Evolutionary conservation across 2,113 vertebrate genomes (phyloP).

Genomic region (Cheirogaleus medius): DNA sequence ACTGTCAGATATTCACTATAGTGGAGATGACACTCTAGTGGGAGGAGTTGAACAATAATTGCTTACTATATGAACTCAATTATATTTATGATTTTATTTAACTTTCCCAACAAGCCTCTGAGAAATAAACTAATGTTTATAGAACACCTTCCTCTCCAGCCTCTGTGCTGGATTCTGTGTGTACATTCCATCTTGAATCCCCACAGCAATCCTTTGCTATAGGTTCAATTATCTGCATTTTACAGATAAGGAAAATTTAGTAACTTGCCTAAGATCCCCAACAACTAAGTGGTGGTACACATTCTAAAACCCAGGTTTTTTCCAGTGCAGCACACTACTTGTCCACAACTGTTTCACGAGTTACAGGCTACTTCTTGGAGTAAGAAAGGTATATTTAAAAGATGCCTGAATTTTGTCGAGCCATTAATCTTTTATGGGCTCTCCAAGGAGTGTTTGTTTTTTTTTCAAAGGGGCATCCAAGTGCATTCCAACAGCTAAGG

Average conservation of each 20-base stretch:
- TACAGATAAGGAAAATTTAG: conserved; percentile 16
- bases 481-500: background rate
- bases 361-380: background rate
- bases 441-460: background rate
- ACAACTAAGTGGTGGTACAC: background rate
- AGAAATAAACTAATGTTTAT: conserved; percentile 1
- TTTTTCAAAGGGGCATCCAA: background rate
- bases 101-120: background rate
- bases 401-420: conserved; percentile 28
- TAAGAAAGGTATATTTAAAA: conserved; percentile 24
- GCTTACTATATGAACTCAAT: background rate
- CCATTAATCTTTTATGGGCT: background rate
- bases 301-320: background rate
- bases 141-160: background rate
- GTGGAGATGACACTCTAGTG: background rate
- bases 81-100: conserved; percentile 17
- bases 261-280: background rate
- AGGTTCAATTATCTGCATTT: conserved; percentile 6
- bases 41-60: background rate
- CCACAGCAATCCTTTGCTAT: background rate
- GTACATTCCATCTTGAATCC: background rate
- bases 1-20: background rate
- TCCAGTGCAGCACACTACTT: background rate
- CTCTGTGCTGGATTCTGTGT: background rate
- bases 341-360: background rate